Evolutionary conservation across 1,140 invertebrate species (phyloP).

Genomic region (Caenorhabditis brenneri): DNA sequence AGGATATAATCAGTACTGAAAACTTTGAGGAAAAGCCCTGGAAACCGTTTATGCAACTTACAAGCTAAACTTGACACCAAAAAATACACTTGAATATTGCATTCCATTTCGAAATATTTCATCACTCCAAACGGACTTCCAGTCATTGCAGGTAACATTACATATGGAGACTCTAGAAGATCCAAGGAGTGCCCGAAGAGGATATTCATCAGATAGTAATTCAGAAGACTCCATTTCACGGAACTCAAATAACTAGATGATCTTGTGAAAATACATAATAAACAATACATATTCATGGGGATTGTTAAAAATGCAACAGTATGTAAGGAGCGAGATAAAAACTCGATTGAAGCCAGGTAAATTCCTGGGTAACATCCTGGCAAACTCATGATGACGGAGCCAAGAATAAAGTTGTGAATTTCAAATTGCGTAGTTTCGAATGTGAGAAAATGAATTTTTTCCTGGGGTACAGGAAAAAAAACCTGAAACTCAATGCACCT

Average conservation of each 20-base stretch:
- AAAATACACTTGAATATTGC: neutral
- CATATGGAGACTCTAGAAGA: neutral
- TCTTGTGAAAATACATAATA: neutral
- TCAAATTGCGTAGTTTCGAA: too few relatives aligned
- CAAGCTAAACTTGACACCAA: neutral
- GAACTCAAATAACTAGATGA: neutral
- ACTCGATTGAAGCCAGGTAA: too few relatives aligned
- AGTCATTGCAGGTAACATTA: neutral
- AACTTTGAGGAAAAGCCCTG: neutral
- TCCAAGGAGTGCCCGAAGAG: neutral
- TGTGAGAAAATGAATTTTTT: too few relatives aligned
- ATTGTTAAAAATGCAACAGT: neutral
- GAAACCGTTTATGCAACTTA: neutral
- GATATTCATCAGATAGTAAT: neutral
- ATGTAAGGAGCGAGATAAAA: neutral
- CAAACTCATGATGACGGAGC: too few relatives aligned
- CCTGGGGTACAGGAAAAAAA: too few relatives aligned
- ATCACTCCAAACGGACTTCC: neutral
- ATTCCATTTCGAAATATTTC: neutral
- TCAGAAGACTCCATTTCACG: neutral
- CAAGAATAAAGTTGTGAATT: too few relatives aligned
- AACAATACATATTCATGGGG: neutral
- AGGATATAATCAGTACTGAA: neutral
- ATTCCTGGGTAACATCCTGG: too few relatives aligned
- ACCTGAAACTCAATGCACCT: too few relatives aligned